Conservation (phyloP, 2,888 invertebrate species). For the Cenopis cana region DNA sequence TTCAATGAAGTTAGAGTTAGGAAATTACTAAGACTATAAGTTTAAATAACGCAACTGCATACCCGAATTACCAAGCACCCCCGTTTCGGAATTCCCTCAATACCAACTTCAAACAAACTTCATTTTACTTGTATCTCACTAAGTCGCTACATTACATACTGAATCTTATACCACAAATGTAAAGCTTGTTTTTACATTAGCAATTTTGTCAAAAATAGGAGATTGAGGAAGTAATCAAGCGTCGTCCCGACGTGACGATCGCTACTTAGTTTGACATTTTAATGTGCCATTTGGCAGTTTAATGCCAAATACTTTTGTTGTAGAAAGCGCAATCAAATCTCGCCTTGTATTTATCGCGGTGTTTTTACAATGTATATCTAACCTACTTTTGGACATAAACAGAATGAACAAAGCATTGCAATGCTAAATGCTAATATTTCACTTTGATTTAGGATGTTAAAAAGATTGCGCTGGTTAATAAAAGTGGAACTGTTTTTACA, state of each 20-base stretch:
- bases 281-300: constrained; percentile 71
- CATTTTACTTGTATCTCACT: background rate
- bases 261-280: constrained; percentile 70
- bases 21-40: too few relatives aligned
- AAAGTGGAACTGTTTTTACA: background rate
- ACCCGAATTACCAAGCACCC: background rate
- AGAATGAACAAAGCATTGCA: constrained; percentile 28
- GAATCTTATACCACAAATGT: background rate
- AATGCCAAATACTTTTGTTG: constrained; percentile 71
- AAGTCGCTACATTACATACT: background rate
- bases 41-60: background rate
- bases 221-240: background rate
- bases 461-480: background rate
- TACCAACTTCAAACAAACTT: constrained; percentile 2
- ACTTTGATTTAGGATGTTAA: constrained; percentile 34
- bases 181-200: background rate
- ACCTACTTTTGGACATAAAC: constrained; percentile 35
- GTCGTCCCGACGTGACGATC: constrained; percentile 50
- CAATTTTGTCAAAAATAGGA: background rate
- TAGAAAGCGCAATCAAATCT: constrained; percentile 62
- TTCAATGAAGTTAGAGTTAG: background rate
- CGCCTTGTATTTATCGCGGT: constrained; percentile 62
- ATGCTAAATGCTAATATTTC: constrained; percentile 16
- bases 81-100: constrained; percentile 47
- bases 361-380: constrained; percentile 26